Evolutionary conservation across 2,888 invertebrate species (phyloP).

Genomic region (Ectemnius continuus): DNA sequence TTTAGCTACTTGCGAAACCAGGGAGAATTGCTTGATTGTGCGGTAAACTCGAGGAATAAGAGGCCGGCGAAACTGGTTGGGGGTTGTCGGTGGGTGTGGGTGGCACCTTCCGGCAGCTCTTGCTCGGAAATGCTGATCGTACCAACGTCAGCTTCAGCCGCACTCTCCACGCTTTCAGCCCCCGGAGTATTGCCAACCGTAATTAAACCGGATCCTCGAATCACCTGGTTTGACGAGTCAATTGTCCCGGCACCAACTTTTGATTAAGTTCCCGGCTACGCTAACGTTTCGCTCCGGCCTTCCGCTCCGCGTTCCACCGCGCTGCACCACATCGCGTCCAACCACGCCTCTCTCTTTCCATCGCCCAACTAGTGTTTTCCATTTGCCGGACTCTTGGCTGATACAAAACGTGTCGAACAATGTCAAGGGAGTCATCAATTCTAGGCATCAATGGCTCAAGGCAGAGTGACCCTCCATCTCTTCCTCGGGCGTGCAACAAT

Average conservation of each 20-base stretch:
- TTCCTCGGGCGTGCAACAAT: no score
- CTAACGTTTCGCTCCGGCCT: constrained; percentile 1
- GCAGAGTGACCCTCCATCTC: no score
- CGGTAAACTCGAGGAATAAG: constrained; percentile 47
- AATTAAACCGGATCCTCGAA: constrained; percentile 29
- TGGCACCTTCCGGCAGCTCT: constrained; percentile 26
- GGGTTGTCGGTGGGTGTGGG: no score
- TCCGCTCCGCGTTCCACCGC: no score
- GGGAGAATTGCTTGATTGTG: constrained; percentile 51
- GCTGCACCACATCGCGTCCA: no score
- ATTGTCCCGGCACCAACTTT: constrained; percentile 12
- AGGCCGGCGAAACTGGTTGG: constrained; percentile 34
- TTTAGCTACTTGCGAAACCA: constrained; percentile 47
- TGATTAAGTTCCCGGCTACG: background rate
- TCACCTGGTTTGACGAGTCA: background rate
- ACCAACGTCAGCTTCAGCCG: constrained; percentile 45
- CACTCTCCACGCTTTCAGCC: background rate
- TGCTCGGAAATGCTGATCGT: constrained; percentile 48
- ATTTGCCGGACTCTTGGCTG: no score
- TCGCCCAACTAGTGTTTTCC: no score
- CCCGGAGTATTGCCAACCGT: constrained; percentile 21
- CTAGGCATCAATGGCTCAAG: no score
- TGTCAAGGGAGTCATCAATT: no score
- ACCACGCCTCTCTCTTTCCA: no score
- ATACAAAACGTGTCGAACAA: no score